Evolutionary conservation across 2,113 vertebrate genomes (phyloP).

Genomic region (Pristiophorus japonicus): DNA sequence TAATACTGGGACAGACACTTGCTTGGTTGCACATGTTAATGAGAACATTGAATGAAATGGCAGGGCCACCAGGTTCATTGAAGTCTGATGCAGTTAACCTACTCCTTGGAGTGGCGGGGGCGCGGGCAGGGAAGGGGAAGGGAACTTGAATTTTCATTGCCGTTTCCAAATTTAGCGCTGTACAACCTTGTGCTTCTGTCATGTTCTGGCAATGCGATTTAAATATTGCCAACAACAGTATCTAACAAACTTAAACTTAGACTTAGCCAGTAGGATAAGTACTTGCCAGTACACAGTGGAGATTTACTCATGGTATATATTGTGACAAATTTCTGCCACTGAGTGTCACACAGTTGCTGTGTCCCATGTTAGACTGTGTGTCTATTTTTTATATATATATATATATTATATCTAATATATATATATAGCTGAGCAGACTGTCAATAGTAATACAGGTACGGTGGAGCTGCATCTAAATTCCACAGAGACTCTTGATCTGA

Average conservation of each 20-base stretch:
- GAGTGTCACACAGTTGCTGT: constrained; percentile 8
- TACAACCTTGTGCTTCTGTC: constrained; percentile 30
- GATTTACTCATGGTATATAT: constrained; percentile 6
- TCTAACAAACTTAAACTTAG: constrained; percentile 27
- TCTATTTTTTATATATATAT: constrained; percentile 13
- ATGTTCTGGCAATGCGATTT: constrained; percentile 29
- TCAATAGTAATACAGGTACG: constrained; percentile 26
- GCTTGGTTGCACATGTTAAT: neutral
- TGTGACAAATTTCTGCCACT: constrained; percentile 23
- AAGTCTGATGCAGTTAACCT: neutral
- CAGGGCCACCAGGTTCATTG: constrained; percentile 27
- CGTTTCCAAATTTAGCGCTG: constrained; percentile 13
- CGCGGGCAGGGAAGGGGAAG: no score
- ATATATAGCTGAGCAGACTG: neutral
- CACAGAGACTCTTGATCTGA: constrained; percentile 25
- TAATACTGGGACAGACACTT: constrained; percentile 16
- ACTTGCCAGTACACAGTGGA: constrained; percentile 7
- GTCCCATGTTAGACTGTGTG: constrained; percentile 25
- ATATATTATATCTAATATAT: neutral
- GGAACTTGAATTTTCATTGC: constrained; percentile 7
- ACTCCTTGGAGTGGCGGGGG: neutral
- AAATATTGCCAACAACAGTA: constrained; percentile 13
- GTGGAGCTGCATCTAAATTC: constrained; percentile 11
- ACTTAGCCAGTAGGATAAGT: constrained; percentile 6
- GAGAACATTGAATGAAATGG: constrained; percentile 27